A percentile compares a stretch with the other conserved stretches of the same genome.
Evolutionary conservation across 2,888 invertebrate species (phyloP).

Genomic region (Hybos culiciformis): DNA sequence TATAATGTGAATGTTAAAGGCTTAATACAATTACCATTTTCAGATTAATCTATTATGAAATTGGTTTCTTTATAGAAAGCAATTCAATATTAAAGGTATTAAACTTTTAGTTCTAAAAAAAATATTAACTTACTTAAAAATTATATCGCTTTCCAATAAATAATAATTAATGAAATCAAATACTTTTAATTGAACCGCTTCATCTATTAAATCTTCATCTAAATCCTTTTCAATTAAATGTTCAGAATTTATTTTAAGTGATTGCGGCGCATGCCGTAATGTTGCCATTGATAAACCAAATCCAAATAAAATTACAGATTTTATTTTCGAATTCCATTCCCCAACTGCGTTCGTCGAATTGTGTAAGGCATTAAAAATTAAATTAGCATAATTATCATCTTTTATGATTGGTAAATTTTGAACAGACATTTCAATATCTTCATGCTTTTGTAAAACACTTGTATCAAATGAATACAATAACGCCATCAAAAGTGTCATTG

Average conservation of each 20-base stretch:
- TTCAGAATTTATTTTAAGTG: conserved; percentile 40
- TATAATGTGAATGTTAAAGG: too few relatives aligned
- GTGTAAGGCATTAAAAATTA: conserved; percentile 38
- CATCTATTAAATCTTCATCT: conserved; percentile 65
- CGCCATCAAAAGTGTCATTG: conserved; percentile 67
- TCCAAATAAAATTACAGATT: conserved; percentile 51
- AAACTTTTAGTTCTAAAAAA: background rate
- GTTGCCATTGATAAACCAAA: conserved; percentile 55
- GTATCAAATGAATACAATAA: conserved; percentile 72
- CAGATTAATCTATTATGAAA: too few relatives aligned
- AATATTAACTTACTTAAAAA: conserved; percentile 40
- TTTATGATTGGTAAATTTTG: conserved; percentile 51
- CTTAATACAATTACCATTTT: too few relatives aligned
- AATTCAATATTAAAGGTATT: background rate
- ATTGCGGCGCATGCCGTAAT: conserved; percentile 43
- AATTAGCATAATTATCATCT: conserved; percentile 44
- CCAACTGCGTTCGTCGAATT: conserved; percentile 16
- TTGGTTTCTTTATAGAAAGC: too few relatives aligned
- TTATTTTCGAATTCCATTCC: conserved; percentile 24
- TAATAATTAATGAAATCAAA: conserved; percentile 66
- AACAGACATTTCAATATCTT: conserved; percentile 60
- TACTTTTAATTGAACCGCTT: conserved; percentile 62
- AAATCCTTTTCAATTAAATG: conserved; percentile 53
- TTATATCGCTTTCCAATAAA: conserved; percentile 52
- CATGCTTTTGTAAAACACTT: conserved; percentile 58